Percentiles rank a stretch among this genome's conserved stretches.
phyloP scores from a whole-genome alignment of 2,888 invertebrate genomes.

The Standfussiana lucernea region DNA sequence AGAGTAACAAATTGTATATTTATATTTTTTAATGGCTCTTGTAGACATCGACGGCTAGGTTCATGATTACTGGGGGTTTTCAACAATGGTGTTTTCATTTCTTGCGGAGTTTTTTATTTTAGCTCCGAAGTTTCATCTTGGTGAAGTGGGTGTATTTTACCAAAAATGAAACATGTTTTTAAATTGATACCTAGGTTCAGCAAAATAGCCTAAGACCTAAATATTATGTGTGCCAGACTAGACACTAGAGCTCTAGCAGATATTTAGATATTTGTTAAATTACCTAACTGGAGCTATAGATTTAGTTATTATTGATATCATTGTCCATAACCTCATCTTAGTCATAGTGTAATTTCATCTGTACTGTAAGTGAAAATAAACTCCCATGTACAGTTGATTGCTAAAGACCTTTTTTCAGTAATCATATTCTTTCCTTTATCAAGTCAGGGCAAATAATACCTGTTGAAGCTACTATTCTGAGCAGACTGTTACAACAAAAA shows the following conservation, averaged over 20 bases:
- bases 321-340: neutral
- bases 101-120: slow-evolving; percentile 8
- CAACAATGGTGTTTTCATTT: slow-evolving; percentile 6
- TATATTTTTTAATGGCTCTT: slow-evolving; percentile 30
- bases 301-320: neutral
- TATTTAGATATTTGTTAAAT: neutral
- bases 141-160: neutral
- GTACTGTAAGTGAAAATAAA: too few species aligned
- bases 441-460: neutral
- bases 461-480: neutral
- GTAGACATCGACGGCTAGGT: slow-evolving; percentile 42
- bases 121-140: neutral
- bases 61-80: slow-evolving; percentile 18
- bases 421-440: neutral
- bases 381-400: neutral
- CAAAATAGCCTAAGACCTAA: slow-evolving; percentile 2
- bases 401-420: neutral
- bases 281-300: neutral
- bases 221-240: neutral
- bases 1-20: slow-evolving; percentile 41
- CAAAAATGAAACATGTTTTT: slow-evolving; percentile 5
- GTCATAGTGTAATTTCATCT: too few species aligned
- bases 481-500: neutral
- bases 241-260: neutral
- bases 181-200: neutral